Base-by-base conservation (phyloP, 2,888 invertebrate genomes). In the Limnephilus lunatus region DNA sequence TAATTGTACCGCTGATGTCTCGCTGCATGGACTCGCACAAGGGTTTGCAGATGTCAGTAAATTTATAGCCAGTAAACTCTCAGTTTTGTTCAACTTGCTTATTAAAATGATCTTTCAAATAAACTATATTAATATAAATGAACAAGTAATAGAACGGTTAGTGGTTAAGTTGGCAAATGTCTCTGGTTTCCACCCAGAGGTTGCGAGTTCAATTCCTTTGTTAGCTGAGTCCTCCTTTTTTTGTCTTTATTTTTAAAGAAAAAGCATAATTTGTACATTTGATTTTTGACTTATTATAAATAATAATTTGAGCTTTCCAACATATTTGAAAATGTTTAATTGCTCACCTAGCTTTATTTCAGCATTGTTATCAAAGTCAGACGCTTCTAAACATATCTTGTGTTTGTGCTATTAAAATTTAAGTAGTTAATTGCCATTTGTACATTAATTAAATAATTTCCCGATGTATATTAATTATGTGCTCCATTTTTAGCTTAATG, bases 381-480 rank as follows among this genome's bases (percentile, higher is more conserved):
- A 87, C 68, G 91, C 91, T 91, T 86, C 82, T 91, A 89, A 90
- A 91, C 93, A 93, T 93, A 93, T 93, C 93, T 92, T 92, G 91
- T 93, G 93, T 91, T 93, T 92, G 93, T 93, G 93, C 93, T 93
- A 93, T 93, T 93, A 93, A 81, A 35, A 48, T 92, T 92, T 93
- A 93, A 93, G 93, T 92, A 92, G 93, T 91, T 92, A 90, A 92
- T 82, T 53, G 44, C 86, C 32, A 81, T 90, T 85, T 81, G 35
- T 48, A 53, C 15, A 31, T 85, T 85, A 35, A 86, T 44, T 86
- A 44, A 39, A 14, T n/a, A 44, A 53, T 44, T 44, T 12, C 12
- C 39, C 35, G 48, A n/a, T 53, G 53, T 53, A 87, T 87, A 87
- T 85, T n/a, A 82, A 35, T 85, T 39, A 85, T 9, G 25, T 39